Base-by-base conservation (phyloP, 2,888 invertebrate genomes). In the Hypomecis punctinalis region DNA sequence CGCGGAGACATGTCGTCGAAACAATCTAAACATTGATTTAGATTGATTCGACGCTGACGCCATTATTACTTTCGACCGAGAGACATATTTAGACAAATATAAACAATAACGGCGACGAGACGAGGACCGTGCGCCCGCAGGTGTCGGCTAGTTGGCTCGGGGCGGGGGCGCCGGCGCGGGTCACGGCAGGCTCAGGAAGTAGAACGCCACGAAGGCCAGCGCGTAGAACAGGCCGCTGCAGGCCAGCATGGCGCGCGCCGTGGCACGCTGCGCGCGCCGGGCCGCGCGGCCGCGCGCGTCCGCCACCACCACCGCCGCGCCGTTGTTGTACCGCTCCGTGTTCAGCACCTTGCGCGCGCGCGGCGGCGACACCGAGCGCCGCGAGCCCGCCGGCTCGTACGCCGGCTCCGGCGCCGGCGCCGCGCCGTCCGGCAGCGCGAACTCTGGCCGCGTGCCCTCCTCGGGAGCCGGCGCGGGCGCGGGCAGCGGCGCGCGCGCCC, bases 181-280 rank as follows among this genome's bases (percentile, higher is more conserved):
- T 83, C 79, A 88, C 63, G 86, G 79, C 72, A 90, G 79, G 75
- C 90, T 89, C 67, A 91, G 83, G 78, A 90, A 88, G 80, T 90
- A 91, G 83, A 91, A 91, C 23, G 89, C 80, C 75, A 91, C 75
- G 71, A 91, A 81, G 66, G 89, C 84, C 51, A 88, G 76, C 75
- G 84, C 82, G 78, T 91, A 91, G 72, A 86, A 73, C 68, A 85
- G 71, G 13, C 84, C 83, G 81, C 94, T 94, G 77, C 94, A 93
- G 66, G 94, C 92, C 73, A 95, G 93, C 77, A 95, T 78, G 89
- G 93, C 91, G 71, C 93, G 93, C 81, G 94, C 88, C 64, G 94
- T 84, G 43, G 76, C 81, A 46, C 85, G 84, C 74, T 70, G 70
- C 65, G 66, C 23, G 23, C 23, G 68, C 89, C 92, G 75, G 92